Percentiles rank a stretch among this genome's conserved stretches.
Conservation (phyloP, 2,797 vertebrate species). For the Crocidura indochinensis region DNA sequence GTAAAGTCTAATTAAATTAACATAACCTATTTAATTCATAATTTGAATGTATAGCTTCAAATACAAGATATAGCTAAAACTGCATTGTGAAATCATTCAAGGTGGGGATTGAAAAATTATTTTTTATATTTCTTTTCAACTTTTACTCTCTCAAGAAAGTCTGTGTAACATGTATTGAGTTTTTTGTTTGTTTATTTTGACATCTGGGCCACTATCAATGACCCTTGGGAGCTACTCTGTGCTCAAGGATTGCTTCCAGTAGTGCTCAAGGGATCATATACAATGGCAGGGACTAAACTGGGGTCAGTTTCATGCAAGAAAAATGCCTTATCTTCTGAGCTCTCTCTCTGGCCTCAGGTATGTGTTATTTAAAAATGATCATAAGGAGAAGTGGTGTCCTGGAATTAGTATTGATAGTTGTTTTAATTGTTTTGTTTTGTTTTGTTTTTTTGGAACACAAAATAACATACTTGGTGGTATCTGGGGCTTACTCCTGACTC, state of each 20-base stretch:
- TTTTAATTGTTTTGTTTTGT: not conserved
- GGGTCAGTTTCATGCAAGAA: too few relatives aligned
- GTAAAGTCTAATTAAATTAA: not conserved
- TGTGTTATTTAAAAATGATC: not conserved
- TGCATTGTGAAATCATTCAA: not conserved
- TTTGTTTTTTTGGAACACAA: not conserved
- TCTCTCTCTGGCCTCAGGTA: too few relatives aligned
- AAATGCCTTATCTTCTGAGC: too few relatives aligned
- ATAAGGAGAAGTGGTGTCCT: not conserved
- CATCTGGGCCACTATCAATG: too few relatives aligned
- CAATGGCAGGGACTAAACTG: too few relatives aligned
- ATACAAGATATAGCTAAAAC: not conserved
- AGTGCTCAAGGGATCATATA: too few relatives aligned
- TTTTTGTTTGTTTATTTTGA: not conserved
- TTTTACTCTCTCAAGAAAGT: not conserved
- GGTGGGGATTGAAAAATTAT: not conserved
- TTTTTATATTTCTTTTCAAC: not conserved
- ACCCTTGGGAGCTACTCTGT: too few relatives aligned
- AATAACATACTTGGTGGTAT: too few relatives aligned
- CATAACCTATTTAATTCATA: not conserved
- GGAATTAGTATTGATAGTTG: not conserved
- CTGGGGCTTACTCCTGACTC: too few relatives aligned
- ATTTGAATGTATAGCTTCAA: constrained; percentile 47
- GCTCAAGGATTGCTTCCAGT: too few relatives aligned
- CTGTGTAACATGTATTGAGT: not conserved